phyloP scores from a whole-genome alignment of 2,797 vertebrate species.

The Hylomyscus alleni region DNA sequence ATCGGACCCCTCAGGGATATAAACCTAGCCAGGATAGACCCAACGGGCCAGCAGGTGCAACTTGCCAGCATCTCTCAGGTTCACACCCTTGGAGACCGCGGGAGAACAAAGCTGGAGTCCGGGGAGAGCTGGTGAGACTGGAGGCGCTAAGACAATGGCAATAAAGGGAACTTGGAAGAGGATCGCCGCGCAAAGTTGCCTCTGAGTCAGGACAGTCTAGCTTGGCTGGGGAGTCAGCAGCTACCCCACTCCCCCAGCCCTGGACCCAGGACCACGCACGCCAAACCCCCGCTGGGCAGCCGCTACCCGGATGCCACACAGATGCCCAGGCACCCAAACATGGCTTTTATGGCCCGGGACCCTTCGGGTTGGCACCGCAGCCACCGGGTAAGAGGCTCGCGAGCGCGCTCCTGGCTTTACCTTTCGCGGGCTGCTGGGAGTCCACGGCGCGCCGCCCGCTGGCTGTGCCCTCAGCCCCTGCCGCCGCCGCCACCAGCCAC shows the following conservation, averaged over 20 bases:
- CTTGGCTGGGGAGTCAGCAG: background rate
- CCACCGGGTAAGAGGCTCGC: constrained; percentile 55
- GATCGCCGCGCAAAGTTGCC: constrained; percentile 78
- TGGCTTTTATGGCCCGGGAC: constrained; percentile 26
- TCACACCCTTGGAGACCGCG: constrained; percentile 73
- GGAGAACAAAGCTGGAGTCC: constrained; percentile 85
- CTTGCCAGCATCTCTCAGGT: constrained; percentile 65
- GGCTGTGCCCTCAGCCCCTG: constrained; percentile 81
- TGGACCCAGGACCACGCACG: background rate
- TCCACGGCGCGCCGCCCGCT: constrained; percentile 79
- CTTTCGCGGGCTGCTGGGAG: constrained; percentile 79
- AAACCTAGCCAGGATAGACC: background rate
- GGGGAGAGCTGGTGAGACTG: constrained; percentile 69
- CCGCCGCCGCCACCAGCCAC: background rate
- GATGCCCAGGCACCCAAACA: constrained; percentile 40
- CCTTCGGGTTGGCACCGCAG: constrained; percentile 45
- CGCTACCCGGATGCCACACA: constrained; percentile 26
- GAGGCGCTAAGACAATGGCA: constrained; percentile 83
- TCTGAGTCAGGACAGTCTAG: constrained; percentile 62
- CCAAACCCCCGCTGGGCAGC: constrained; percentile 32
- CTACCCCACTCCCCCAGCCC: constrained; percentile 39
- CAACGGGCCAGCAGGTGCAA: constrained; percentile 63
- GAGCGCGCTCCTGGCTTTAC: constrained; percentile 79
- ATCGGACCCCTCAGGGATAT: background rate
- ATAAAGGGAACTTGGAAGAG: constrained; percentile 81